Conservation (phyloP, 2,797 vertebrate species). For the Leptodactylus fallax region DNA sequence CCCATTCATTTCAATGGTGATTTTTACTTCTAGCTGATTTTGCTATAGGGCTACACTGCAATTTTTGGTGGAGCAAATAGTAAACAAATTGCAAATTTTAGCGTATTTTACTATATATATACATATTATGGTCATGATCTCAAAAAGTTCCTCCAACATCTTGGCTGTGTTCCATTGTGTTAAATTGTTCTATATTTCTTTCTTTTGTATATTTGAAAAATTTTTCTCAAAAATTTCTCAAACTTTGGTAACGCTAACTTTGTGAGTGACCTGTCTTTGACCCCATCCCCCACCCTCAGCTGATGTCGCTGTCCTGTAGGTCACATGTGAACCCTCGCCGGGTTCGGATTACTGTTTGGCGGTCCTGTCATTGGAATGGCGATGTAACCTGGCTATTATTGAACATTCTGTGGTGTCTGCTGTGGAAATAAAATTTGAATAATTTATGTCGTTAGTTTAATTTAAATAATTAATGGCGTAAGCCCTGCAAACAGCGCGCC, state of each 20-base stretch:
- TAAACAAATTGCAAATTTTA: no score
- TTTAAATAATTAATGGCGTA: constrained; percentile 75
- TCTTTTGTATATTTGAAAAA: not conserved
- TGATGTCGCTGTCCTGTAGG: constrained; percentile 13
- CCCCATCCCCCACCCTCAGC: not conserved
- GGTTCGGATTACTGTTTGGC: constrained; percentile 49
- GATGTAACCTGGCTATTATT: constrained; percentile 66
- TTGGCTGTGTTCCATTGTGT: not conserved
- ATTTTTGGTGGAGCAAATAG: no score
- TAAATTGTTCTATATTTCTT: no score
- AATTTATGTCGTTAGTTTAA: constrained; percentile 74
- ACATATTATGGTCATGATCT: not conserved
- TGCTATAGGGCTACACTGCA: no score
- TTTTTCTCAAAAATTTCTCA: not conserved
- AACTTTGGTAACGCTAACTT: constrained; percentile 10
- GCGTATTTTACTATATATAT: no score
- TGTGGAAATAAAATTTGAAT: constrained; percentile 71
- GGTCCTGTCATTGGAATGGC: constrained; percentile 65
- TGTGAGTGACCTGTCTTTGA: not conserved
- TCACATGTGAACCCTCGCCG: constrained; percentile 22
- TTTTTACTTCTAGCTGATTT: no score
- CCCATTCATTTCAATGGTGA: no score
- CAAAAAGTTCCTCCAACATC: not conserved
- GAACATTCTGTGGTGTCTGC: constrained; percentile 68
- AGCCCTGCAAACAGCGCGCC: constrained; percentile 73